Evolutionary conservation across 2,888 invertebrate species (phyloP).

Genomic region (Mimachlamys varia): DNA sequence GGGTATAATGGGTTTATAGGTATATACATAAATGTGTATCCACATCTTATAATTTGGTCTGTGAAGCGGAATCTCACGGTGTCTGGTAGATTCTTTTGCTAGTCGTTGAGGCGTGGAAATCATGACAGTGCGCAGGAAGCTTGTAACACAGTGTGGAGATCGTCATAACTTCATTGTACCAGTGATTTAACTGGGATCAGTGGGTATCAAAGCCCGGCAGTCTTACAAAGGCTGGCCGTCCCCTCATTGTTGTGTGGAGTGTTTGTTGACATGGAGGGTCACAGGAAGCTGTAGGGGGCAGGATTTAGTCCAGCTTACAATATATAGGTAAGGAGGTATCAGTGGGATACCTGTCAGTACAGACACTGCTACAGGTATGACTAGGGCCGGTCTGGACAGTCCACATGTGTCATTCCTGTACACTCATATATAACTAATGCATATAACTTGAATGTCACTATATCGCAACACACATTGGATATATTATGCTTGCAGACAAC

Average conservation of each 20-base stretch:
- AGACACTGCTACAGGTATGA: neutral
- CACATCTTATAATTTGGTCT: neutral
- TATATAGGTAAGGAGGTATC: conserved; percentile 19
- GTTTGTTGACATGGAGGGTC: conserved; percentile 3
- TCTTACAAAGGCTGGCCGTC: neutral
- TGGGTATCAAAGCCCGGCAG: neutral
- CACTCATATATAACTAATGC: neutral
- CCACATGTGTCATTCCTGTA: conserved; percentile 4
- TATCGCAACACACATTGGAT: neutral
- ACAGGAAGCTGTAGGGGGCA: conserved; percentile 12
- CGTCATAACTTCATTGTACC: conserved; percentile 13
- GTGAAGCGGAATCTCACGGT: conserved; percentile 27
- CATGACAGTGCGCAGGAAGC: conserved; percentile 27
- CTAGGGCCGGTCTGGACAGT: neutral
- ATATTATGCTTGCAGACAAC: neutral
- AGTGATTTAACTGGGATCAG: conserved; percentile 25
- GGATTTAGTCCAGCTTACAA: neutral
- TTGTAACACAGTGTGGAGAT: neutral
- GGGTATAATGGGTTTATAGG: conserved; percentile 31
- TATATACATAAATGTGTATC: conserved; percentile 8
- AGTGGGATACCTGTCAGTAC: neutral
- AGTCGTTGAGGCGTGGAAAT: conserved; percentile 1
- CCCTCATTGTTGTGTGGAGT: neutral
- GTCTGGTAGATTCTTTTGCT: conserved; percentile 13
- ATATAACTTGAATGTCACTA: neutral